Percentiles rank a stretch among this genome's conserved stretches.
Conservation (phyloP, 92 coral and sea anemone genomes). For the Zoanthus sansibaricus region DNA sequence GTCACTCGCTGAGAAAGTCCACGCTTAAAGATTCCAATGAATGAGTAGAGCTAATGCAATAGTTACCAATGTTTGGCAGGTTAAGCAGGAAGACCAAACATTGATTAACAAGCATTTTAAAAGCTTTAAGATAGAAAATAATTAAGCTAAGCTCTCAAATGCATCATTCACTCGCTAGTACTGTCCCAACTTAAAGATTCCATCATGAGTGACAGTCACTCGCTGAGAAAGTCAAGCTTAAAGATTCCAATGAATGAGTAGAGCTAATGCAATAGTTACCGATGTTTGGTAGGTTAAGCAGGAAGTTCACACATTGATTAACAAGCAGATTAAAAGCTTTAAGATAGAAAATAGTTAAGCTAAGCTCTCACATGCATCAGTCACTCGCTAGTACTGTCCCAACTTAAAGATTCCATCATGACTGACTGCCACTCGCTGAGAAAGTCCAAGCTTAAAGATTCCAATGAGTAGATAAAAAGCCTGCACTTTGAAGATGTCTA, state of each 20-base stretch:
- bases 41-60: conserved; percentile 27
- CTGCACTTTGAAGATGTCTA: neutral
- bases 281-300: conserved; percentile 5
- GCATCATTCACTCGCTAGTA: conserved; percentile 4
- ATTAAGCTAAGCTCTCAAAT: neutral
- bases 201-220: conserved; percentile 26
- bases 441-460: neutral
- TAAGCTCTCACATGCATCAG: neutral
- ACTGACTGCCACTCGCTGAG: conserved; percentile 25
- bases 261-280: conserved; percentile 30
- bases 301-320: neutral
- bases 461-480: conserved; percentile 2
- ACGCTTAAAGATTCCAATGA: conserved; percentile 20
- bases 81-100: neutral
- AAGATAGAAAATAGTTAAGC: neutral
- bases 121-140: neutral
- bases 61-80: conserved; percentile 22
- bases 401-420: conserved; percentile 21
- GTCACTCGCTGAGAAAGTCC: conserved; percentile 25
- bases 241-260: conserved; percentile 25
- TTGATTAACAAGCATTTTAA: neutral
- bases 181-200: conserved; percentile 26
- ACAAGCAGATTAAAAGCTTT: too few relatives aligned
- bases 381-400: conserved; percentile 14
- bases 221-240: conserved; percentile 16